A percentile compares a stretch with the other conserved stretches of the same genome.
These are phyloP conservation scores for Clarias magur DNA, from an alignment of 2,113 vertebrate genomes.

Conservation along the genomic window DNA sequence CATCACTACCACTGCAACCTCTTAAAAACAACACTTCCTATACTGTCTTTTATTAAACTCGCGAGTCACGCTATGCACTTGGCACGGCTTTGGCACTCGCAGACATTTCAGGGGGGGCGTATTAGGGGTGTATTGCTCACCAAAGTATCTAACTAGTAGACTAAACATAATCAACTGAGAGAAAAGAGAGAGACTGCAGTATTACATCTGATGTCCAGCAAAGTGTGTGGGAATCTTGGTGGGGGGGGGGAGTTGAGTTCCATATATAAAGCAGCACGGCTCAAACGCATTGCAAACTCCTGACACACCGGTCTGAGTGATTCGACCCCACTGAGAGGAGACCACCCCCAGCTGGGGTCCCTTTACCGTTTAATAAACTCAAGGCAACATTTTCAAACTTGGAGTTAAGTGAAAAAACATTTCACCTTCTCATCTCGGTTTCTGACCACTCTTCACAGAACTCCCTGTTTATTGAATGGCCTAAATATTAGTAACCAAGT, in stretches of 20 bases:
- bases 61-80: slow-evolving; percentile 8
- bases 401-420: background rate
- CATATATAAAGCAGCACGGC: slow-evolving; percentile 28
- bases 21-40: background rate
- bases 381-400: background rate
- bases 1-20: background rate
- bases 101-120: background rate
- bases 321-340: background rate
- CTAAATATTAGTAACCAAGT: background rate
- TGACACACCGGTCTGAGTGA: slow-evolving; percentile 34
- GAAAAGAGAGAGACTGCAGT: slow-evolving; percentile 9
- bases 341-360: background rate
- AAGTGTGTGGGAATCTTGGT: slow-evolving; percentile 33
- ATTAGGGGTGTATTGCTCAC: slow-evolving; percentile 15
- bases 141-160: slow-evolving; percentile 18
- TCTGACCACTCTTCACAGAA: background rate
- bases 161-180: slow-evolving; percentile 34
- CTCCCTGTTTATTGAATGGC: slow-evolving; percentile 5
- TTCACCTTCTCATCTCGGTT: background rate
- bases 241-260: slow-evolving; percentile 19
- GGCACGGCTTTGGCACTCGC: background rate
- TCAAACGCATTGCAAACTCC: slow-evolving; percentile 26
- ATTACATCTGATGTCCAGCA: slow-evolving; percentile 32
- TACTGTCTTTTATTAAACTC: slow-evolving; percentile 30
- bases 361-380: background rate